These are phyloP conservation scores for Neoseiulus cucumeris DNA, from an alignment of 1,140 invertebrate genomes.

Conservation along the genomic window DNA sequence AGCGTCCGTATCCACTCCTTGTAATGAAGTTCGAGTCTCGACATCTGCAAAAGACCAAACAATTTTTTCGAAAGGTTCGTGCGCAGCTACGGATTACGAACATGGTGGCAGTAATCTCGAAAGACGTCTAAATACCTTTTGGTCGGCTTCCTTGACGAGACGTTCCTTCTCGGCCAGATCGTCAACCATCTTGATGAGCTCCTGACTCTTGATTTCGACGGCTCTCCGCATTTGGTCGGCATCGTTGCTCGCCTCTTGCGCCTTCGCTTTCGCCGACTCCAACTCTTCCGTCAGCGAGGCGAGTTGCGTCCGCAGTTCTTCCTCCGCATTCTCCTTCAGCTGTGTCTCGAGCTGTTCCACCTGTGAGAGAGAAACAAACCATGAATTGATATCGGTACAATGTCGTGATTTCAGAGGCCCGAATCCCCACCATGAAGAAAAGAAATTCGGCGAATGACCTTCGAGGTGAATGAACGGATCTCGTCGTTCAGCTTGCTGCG, in stretches of 20 bases:
- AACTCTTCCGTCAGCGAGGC: not conserved
- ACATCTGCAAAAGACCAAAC: not conserved
- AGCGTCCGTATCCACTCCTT: not conserved
- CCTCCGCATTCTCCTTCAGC: not conserved
- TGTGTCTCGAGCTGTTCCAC: not conserved
- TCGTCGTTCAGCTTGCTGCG: not conserved
- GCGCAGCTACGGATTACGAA: too few relatives aligned
- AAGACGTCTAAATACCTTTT: not conserved
- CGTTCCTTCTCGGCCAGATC: not conserved
- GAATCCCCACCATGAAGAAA: not conserved
- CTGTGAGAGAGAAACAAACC: not conserved
- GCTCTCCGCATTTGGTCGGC: not conserved
- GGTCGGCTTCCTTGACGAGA: not conserved
- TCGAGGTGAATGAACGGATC: not conserved
- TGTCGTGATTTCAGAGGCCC: too few relatives aligned
- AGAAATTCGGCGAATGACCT: not conserved
- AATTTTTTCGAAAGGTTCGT: not conserved
- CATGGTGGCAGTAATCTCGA: not conserved
- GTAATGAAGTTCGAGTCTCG: not conserved
- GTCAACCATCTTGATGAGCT: constrained; percentile 1
- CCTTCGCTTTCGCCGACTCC: not conserved
- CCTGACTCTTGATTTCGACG: constrained; percentile 7
- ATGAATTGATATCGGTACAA: too few relatives aligned
- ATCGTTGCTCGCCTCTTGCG: not conserved
- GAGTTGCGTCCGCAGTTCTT: not conserved